A percentile compares a stretch with the other conserved stretches of the same genome.
Conservation (phyloP, 2,797 vertebrate species). For the Myripristis murdjan region DNA sequence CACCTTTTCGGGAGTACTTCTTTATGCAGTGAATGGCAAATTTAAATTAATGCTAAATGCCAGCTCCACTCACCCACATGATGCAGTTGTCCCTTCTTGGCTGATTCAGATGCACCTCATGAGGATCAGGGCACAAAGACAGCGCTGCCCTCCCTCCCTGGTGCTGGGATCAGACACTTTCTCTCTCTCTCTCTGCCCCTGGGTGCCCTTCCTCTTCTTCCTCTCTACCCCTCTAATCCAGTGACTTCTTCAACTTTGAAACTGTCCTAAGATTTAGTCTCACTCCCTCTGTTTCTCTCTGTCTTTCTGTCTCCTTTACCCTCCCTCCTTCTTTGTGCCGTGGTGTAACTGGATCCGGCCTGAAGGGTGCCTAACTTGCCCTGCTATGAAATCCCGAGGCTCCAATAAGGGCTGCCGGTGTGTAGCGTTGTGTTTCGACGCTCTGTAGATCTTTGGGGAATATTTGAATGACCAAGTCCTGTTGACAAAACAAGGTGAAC, state of each 20-base stretch:
- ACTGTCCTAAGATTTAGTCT: slow-evolving; percentile 5
- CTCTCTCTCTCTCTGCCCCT: slow-evolving; percentile 11
- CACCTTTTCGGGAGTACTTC: too few species aligned
- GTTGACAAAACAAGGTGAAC: slow-evolving; percentile 62
- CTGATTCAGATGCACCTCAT: slow-evolving; percentile 31
- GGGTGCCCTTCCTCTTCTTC: slow-evolving; percentile 24
- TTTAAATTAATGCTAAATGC: slow-evolving; percentile 2
- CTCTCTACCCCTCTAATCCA: slow-evolving; percentile 15
- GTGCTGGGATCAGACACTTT: slow-evolving; percentile 34
- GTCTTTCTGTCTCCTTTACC: not conserved
- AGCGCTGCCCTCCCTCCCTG: slow-evolving; percentile 33
- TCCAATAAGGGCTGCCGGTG: slow-evolving; percentile 21
- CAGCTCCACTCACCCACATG: slow-evolving; percentile 78
- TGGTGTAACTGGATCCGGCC: slow-evolving; percentile 55
- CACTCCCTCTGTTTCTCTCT: not conserved
- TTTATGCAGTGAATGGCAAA: too few species aligned
- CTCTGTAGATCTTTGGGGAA: slow-evolving; percentile 13
- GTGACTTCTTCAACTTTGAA: slow-evolving; percentile 18
- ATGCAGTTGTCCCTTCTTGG: slow-evolving; percentile 50
- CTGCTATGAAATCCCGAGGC: slow-evolving; percentile 25
- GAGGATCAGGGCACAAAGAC: slow-evolving; percentile 12
- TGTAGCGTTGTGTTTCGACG: slow-evolving; percentile 18
- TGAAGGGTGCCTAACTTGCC: slow-evolving; percentile 37
- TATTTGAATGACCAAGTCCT: slow-evolving; percentile 55
- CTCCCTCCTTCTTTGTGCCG: slow-evolving; percentile 34